These are phyloP conservation scores for Mastacembelus armatus DNA, from an alignment of 2,797 vertebrate species.

Conservation along the genomic window DNA sequence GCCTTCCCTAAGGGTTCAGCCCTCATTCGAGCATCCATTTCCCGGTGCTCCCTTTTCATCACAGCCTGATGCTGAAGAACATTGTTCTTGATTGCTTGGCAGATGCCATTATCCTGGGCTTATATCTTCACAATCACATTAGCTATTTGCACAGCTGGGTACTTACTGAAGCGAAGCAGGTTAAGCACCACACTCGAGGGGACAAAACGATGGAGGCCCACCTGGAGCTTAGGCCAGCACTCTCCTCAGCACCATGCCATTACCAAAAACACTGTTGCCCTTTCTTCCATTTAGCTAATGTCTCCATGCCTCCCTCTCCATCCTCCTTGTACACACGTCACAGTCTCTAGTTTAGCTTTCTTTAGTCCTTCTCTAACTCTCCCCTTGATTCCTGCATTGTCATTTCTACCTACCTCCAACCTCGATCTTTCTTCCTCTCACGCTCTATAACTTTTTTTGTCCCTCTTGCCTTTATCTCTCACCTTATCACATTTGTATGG, in stretches of 20 bases:
- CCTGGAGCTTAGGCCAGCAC: conserved; percentile 69
- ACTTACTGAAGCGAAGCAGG: conserved; percentile 77
- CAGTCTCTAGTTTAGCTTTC: conserved; percentile 12
- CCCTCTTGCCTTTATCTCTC: conserved; percentile 10
- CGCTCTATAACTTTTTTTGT: conserved; percentile 15
- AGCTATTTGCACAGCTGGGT: conserved; percentile 81
- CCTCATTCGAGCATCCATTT: conserved; percentile 57
- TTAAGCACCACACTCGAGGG: conserved; percentile 77
- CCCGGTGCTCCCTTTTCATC: conserved; percentile 65
- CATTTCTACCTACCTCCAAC: conserved; percentile 31
- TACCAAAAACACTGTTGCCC: conserved; percentile 58
- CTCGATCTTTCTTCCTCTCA: conserved; percentile 26
- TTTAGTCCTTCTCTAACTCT: conserved; percentile 30
- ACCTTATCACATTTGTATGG: conserved; percentile 25
- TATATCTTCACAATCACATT: conserved; percentile 83
- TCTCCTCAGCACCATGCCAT: conserved; percentile 50
- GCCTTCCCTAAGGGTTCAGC: conserved; percentile 51
- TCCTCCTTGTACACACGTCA: conserved; percentile 16
- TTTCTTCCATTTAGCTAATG: conserved; percentile 57
- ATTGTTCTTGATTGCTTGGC: conserved; percentile 80
- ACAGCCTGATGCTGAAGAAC: conserved; percentile 65
- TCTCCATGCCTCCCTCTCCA: conserved; percentile 15
- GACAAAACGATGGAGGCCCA: conserved; percentile 73
- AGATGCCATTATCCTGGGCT: conserved; percentile 81
- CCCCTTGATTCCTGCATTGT: conserved; percentile 41